Evolutionary conservation across 1,140 invertebrate genomes (phyloP), one percentile per base, ranked within the genome.

Genomic region (Aleiodes sp.): DNA sequence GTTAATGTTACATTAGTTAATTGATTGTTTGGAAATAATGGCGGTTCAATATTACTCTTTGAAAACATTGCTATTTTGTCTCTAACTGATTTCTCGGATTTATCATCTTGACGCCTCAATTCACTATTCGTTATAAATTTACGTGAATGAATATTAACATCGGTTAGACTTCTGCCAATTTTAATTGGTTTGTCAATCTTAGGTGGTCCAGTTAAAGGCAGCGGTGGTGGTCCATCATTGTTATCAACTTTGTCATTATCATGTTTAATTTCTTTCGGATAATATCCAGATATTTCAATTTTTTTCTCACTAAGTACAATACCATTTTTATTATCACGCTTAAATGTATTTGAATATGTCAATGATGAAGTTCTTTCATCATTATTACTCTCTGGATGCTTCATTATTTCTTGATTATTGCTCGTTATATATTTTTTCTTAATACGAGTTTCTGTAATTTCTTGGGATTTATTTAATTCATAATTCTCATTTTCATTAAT

Each of bases 1-100:
- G 70, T 75, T 26, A 31, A 72, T 43, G 72, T 79, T 39, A 70
- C 76, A 61, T 52, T 87, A 80, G 71, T 78, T 43, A 70, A 76
- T 43, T 60, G 65, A 63, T 63, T 39, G 9, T 35, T 73, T 0
- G 78, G 82, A 29, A 82, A 86, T 3, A 81, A 66, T 0, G 80
- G 80, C 12, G 79, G 71, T 29, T 86, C 78, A 2, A 79, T 31
- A 2, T 74, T 78, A 6, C 80, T 81, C 56, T 80, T 80, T 4
- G 93, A 94, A 82, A 96, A 96, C 92, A 95, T 94, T 37, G 94
- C 94, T 75, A 96, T 96, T 84, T 95, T 95, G 78, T 95, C 94
- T 75, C 91, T 90, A 14, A 95, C 93, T 73, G 92, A 94, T 61
- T 90, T 90, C 80, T 92, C 92, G 65, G 92, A 94, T 76, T 91